Conservation (phyloP, 2,797 vertebrate species). For the Percopsis omiscomaycus region DNA sequence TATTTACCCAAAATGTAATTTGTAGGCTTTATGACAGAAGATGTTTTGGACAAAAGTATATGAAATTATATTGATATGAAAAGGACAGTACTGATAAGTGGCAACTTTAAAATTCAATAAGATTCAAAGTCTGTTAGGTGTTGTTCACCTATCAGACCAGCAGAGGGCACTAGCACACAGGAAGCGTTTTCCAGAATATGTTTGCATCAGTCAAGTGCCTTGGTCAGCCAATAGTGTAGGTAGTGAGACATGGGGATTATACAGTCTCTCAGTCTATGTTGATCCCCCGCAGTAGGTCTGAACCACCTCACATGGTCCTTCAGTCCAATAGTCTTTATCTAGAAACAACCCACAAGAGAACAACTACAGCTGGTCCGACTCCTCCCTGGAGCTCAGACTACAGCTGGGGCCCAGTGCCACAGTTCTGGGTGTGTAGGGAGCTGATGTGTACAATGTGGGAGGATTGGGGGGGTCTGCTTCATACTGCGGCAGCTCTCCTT, state of each 20-base stretch:
- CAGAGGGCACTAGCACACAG: constrained; percentile 57
- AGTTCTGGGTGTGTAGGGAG: constrained; percentile 53
- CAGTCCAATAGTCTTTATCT: constrained; percentile 26
- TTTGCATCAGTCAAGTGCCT: constrained; percentile 31
- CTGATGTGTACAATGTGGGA: constrained; percentile 13
- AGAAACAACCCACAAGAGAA: neutral
- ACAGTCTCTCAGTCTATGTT: constrained; percentile 28
- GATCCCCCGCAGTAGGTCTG: constrained; percentile 29
- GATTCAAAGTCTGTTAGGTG: constrained; percentile 5
- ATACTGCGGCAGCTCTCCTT: constrained; percentile 87
- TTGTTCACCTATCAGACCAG: constrained; percentile 44
- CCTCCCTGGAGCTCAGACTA: constrained; percentile 42
- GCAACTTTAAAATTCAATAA: neutral
- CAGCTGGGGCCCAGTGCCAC: constrained; percentile 32
- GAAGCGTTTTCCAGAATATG: constrained; percentile 9
- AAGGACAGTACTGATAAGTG: neutral
- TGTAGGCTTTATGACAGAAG: neutral
- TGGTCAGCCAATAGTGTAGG: constrained; percentile 5
- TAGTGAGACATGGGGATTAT: constrained; percentile 11
- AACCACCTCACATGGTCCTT: constrained; percentile 29
- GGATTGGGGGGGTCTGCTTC: constrained; percentile 60
- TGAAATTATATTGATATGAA: neutral
- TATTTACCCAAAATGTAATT: too few relatives aligned
- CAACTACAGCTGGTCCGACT: constrained; percentile 61
- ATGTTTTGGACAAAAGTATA: neutral